phyloP scores from a whole-genome alignment of 2,888 invertebrate species.

The Alloplasta piceator region DNA sequence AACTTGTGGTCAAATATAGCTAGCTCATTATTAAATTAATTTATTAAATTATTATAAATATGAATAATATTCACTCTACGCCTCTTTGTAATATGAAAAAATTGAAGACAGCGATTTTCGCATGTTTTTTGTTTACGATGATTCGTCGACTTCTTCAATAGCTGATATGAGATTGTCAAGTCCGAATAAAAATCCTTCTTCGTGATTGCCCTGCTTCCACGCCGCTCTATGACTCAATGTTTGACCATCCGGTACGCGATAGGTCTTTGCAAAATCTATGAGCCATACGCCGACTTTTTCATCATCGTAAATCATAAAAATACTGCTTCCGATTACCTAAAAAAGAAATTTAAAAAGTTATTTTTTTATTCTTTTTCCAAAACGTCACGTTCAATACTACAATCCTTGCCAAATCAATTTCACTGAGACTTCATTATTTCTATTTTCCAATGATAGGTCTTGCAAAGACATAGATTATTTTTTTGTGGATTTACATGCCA shows the following conservation, averaged over 20 bases:
- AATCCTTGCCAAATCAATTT: no score
- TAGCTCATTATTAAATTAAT: conserved; percentile 18
- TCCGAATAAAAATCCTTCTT: conserved; percentile 97
- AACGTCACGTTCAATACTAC: no score
- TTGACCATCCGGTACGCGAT: conserved; percentile 88
- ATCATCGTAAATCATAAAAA: conserved; percentile 96
- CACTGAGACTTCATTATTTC: no score
- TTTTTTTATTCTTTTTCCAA: neutral
- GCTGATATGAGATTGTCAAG: conserved; percentile 95
- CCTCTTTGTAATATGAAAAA: neutral
- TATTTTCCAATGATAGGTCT: no score
- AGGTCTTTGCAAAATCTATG: conserved; percentile 98
- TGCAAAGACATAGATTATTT: no score
- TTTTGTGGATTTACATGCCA: no score
- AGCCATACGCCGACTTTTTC: conserved; percentile 96
- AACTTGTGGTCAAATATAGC: conserved; percentile 43
- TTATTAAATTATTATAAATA: conserved; percentile 30
- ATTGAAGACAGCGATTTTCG: neutral
- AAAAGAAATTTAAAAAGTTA: conserved; percentile 13
- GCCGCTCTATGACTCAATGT: conserved; percentile 90
- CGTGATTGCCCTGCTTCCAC: conserved; percentile 98
- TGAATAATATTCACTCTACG: neutral
- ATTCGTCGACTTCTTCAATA: conserved; percentile 82
- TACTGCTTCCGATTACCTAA: conserved; percentile 94
- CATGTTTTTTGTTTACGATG: conserved; percentile 13